Percentiles rank a stretch among this genome's conserved stretches.
Evolutionary conservation across 37 sponge, comb jelly and placozoan genomes (phyloP).

Genomic region (Geodia barretti): DNA sequence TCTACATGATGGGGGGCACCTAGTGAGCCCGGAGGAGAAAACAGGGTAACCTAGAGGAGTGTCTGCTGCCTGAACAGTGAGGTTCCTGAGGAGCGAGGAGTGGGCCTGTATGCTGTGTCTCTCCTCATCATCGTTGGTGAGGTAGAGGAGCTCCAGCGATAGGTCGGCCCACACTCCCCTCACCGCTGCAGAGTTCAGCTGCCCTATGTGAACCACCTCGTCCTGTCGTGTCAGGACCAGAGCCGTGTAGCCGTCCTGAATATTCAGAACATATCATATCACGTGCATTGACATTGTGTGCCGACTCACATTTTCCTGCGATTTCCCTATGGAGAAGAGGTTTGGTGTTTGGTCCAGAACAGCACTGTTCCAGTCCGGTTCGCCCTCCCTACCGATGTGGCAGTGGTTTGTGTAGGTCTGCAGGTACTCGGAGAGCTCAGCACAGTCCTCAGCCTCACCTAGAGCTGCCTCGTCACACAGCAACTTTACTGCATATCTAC

Average conservation of each 20-base stretch:
- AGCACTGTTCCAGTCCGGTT: conserved; percentile 49
- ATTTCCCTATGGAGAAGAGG: conserved; percentile 73
- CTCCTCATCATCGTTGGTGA: conserved; percentile 94
- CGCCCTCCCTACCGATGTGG: conserved; percentile 65
- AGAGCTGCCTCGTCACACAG: conserved; percentile 75
- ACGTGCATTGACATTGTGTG: neutral
- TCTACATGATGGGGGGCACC: too few relatives aligned
- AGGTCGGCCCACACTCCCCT: conserved; percentile 73
- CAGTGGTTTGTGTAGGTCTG: conserved; percentile 55
- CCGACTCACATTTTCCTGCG: conserved; percentile 39
- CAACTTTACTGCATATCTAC: conserved; percentile 89
- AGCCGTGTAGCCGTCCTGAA: conserved; percentile 62
- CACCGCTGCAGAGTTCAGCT: conserved; percentile 63
- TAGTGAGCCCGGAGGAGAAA: conserved; percentile 53
- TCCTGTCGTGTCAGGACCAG: conserved; percentile 67
- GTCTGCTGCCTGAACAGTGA: conserved; percentile 79
- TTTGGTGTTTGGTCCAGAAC: conserved; percentile 35
- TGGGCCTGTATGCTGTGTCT: conserved; percentile 94
- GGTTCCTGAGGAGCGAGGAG: conserved; percentile 72
- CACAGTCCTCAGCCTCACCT: conserved; percentile 53
- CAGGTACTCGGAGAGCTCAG: conserved; percentile 61
- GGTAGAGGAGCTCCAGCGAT: conserved; percentile 80
- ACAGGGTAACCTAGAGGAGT: conserved; percentile 84
- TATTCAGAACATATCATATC: neutral
- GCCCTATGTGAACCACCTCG: conserved; percentile 67